Evolutionary conservation across 2,113 vertebrate genomes (phyloP).

Genomic region (Microtus oregoni): DNA sequence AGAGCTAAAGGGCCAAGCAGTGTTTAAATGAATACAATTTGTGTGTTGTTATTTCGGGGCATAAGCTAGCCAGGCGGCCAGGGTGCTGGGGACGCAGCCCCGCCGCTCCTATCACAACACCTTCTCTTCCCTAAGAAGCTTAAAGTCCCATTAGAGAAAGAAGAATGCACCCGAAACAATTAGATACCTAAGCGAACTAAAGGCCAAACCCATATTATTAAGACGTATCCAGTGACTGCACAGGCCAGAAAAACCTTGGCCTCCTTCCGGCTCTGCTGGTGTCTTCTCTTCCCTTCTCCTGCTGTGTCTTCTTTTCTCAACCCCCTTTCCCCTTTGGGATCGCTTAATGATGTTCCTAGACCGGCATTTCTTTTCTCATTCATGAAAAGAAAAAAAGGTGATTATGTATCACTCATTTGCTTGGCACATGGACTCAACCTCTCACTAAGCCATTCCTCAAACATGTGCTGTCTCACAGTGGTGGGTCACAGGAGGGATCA

Average conservation of each 20-base stretch:
- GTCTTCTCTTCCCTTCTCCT: neutral
- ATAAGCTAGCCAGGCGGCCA: too few relatives aligned
- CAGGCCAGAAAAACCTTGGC: neutral
- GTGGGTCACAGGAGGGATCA: neutral
- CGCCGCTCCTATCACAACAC: neutral
- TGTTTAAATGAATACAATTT: too few relatives aligned
- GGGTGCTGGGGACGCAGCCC: too few relatives aligned
- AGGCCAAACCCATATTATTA: neutral
- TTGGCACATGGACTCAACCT: neutral
- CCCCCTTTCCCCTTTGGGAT: neutral
- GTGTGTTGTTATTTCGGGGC: too few relatives aligned
- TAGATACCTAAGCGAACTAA: neutral
- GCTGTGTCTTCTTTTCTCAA: neutral
- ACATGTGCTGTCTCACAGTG: neutral
- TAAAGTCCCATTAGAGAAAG: neutral
- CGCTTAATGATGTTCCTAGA: neutral
- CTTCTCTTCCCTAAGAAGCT: conserved; percentile 44
- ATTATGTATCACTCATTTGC: neutral
- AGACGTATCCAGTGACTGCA: neutral
- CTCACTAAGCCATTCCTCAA: neutral
- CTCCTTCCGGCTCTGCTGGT: neutral
- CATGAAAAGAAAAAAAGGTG: neutral
- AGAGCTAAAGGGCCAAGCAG: too few relatives aligned
- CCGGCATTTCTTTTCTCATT: neutral
- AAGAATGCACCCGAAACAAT: conserved; percentile 37